Percentiles rank a stretch among this genome's conserved stretches.
These are phyloP conservation scores for Synchiropus splendidus DNA, from an alignment of 2,113 vertebrate genomes.

Conservation along the genomic window DNA sequence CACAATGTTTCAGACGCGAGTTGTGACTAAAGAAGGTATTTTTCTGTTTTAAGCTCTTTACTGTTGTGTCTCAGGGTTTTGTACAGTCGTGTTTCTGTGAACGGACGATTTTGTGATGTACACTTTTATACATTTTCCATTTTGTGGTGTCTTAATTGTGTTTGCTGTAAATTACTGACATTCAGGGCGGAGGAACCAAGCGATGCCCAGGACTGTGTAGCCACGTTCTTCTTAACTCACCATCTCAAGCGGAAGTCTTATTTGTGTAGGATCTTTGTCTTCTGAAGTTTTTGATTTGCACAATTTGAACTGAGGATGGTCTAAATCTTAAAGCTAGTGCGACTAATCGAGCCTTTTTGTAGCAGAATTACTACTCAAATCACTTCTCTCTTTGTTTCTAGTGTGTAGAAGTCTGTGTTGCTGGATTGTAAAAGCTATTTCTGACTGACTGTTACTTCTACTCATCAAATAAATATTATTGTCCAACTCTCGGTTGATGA, in stretches of 20 bases:
- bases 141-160: slow-evolving; percentile 2
- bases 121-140: too few species aligned
- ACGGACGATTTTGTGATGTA: too few species aligned
- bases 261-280: slow-evolving; percentile 41
- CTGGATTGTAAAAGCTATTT: slow-evolving; percentile 25
- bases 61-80: slow-evolving; percentile 51
- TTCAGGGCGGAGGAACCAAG: slow-evolving; percentile 17
- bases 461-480: not conserved
- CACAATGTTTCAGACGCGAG: slow-evolving; percentile 16
- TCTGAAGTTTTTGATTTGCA: slow-evolving; percentile 58
- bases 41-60: slow-evolving; percentile 6
- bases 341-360: slow-evolving; percentile 46
- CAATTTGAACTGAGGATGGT: slow-evolving; percentile 50
- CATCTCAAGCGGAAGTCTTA: slow-evolving; percentile 25
- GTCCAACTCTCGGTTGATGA: not conserved
- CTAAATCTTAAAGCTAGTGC: slow-evolving; percentile 52
- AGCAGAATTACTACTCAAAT: slow-evolving; percentile 24
- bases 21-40: slow-evolving; percentile 34
- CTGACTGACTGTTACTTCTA: slow-evolving; percentile 36
- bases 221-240: not conserved
- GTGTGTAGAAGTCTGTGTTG: slow-evolving; percentile 13
- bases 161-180: slow-evolving; percentile 19
- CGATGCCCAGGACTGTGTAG: slow-evolving; percentile 21
- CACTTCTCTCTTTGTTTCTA: slow-evolving; percentile 9
- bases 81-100: slow-evolving; percentile 21